Evolutionary conservation across 2,113 vertebrate genomes (phyloP).

Genomic region (Chelonoidis abingdonii): DNA sequence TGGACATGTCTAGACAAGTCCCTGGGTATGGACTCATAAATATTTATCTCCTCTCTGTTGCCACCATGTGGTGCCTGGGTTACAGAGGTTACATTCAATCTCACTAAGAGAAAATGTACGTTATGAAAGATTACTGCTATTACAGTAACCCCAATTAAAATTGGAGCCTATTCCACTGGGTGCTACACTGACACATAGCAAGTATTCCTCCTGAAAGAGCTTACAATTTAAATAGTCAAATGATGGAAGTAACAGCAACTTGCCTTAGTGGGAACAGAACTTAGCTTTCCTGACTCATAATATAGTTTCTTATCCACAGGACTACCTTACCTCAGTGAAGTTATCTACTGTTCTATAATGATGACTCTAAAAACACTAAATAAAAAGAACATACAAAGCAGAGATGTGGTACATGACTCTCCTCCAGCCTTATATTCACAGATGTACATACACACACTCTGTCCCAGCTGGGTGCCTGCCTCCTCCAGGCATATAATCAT

Average conservation of each 20-base stretch:
- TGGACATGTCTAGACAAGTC: neutral
- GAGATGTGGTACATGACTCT: neutral
- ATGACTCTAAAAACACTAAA: neutral
- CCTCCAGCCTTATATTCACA: neutral
- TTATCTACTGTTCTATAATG: neutral
- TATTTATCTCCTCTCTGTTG: too few species aligned
- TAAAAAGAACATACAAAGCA: neutral
- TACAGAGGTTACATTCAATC: neutral
- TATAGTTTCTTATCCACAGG: neutral
- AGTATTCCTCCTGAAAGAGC: neutral
- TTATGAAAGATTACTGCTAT: neutral
- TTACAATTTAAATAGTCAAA: accelerated
- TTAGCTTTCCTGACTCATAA: accelerated
- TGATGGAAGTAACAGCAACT: neutral
- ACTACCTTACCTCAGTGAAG: accelerated
- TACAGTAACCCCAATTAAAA: neutral
- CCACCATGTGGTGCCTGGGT: neutral
- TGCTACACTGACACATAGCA: neutral
- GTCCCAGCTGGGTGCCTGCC: neutral
- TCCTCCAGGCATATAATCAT: neutral
- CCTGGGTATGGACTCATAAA: neutral
- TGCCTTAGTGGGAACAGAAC: neutral
- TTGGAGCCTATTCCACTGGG: neutral
- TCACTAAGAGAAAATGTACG: slow-evolving; percentile 45
- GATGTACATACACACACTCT: neutral